Base-by-base conservation (phyloP, 1,140 invertebrate species). In the Sarcophaga peregrina region DNA sequence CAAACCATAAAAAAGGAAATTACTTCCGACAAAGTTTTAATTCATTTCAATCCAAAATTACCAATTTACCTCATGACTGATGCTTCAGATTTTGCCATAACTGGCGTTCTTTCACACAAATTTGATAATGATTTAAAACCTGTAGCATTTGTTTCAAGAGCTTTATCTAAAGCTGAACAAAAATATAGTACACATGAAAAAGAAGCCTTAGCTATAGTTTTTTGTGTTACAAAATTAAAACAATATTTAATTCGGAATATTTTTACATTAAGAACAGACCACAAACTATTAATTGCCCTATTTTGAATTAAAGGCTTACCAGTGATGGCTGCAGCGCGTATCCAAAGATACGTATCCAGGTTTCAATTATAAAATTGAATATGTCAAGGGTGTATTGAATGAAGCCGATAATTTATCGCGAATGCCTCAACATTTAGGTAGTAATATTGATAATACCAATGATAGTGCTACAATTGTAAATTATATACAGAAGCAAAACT, bases 161-260 rank as follows among this genome's bases (percentile, higher is more conserved):
- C 88, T 0, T 85, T 93, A 48, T 86, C 85, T 17, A 68, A 85
- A 48, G 85, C 91, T 7, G 91, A 93, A 85, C 84, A 87, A 85
- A 92, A 91, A 81, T 92, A 93, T 80, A 83, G 89, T 10, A 91
- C 92, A 83, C 91, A 92, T 46, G 91, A 94, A 48, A 92, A 91
- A 85, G 92, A 94, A 88, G 91, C 91, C 8, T 84, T 92, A n/a
- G 90, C 91, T 3, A 91, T 93, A 13, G 83, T 93, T 1, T 93
- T 87, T 85, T 90, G 90, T 6, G 88, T 93, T 6, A 90, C 90
- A 83, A 91, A 91, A 85, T 93, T 93, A 86, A 88, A 92, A 50
- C 85, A 92, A 52, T 94, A 91, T 85, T 78, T 94, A 5, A 91
- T 88, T 85, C 92, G 93, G 48, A 83, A 88, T 17, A 75, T 87